These are phyloP conservation scores for Thamnaconus septentrionalis DNA, from an alignment of 2,113 vertebrate species.

Conservation along the genomic window DNA sequence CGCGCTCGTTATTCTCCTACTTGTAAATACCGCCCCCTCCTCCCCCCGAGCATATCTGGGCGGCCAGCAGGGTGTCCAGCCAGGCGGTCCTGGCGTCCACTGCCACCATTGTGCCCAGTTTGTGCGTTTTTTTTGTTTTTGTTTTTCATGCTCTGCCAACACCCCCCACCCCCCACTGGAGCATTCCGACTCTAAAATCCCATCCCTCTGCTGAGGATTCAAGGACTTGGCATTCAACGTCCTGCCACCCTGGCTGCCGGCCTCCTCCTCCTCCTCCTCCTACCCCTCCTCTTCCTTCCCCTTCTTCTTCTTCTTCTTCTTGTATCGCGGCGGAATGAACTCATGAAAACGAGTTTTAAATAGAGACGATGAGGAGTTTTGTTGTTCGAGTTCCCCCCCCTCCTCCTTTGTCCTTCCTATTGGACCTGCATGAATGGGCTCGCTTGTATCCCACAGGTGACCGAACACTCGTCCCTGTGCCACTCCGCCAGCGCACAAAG, in stretches of 20 bases:
- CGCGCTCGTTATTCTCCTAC: no score
- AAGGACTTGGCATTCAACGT: slow-evolving; percentile 56
- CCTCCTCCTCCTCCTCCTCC: slow-evolving; percentile 34
- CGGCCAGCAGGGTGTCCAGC: slow-evolving; percentile 39
- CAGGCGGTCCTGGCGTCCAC: slow-evolving; percentile 51
- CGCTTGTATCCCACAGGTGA: slow-evolving; percentile 58
- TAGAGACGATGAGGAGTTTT: slow-evolving; percentile 28
- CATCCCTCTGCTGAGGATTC: slow-evolving; percentile 48
- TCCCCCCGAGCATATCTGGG: slow-evolving; percentile 51
- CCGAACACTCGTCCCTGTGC: slow-evolving; percentile 53
- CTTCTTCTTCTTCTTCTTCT: slow-evolving; percentile 30
- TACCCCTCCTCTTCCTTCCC: slow-evolving; percentile 11
- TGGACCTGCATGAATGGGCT: slow-evolving; percentile 41
- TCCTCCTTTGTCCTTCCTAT: slow-evolving; percentile 23
- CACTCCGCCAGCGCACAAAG: slow-evolving; percentile 48
- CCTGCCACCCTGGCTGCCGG: slow-evolving; percentile 33
- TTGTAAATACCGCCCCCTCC: slow-evolving; percentile 11
- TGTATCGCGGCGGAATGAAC: slow-evolving; percentile 21
- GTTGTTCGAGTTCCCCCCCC: slow-evolving; percentile 38
- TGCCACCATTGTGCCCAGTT: slow-evolving; percentile 54
- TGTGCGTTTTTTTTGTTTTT: no score
- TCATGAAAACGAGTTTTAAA: slow-evolving; percentile 47
- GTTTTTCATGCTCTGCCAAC: slow-evolving; percentile 66
- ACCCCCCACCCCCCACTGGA: slow-evolving; percentile 4
- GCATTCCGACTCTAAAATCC: slow-evolving; percentile 64